Evolutionary conservation across 1,140 invertebrate species (phyloP).

Genomic region (Drosophila varians): DNA sequence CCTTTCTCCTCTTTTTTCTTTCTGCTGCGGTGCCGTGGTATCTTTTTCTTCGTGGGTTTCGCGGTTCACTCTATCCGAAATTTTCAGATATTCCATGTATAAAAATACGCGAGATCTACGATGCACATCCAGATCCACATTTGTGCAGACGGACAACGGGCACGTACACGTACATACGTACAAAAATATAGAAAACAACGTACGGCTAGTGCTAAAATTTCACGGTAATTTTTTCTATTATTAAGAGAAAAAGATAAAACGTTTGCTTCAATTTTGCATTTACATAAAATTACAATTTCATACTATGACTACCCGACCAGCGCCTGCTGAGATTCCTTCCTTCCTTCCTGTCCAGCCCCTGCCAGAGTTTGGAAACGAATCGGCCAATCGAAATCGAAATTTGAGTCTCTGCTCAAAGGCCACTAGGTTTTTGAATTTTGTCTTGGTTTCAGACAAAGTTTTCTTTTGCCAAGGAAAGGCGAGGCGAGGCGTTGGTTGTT

Average conservation of each 20-base stretch:
- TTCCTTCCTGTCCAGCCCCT: conserved; percentile 9
- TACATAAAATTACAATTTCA: conserved; percentile 57
- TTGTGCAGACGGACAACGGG: conserved; percentile 60
- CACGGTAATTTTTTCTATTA: conserved; percentile 79
- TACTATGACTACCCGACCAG: conserved; percentile 51
- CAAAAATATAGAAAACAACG: conserved; percentile 68
- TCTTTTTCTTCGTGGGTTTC: conserved; percentile 8
- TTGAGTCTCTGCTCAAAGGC: background rate
- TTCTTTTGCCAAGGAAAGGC: conserved; percentile 12
- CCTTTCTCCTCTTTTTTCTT: conserved; percentile 1
- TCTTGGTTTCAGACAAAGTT: background rate
- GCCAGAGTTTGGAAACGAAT: background rate
- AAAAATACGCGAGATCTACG: conserved; percentile 57
- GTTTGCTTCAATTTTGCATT: conserved; percentile 71
- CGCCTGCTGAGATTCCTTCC: conserved; percentile 52
- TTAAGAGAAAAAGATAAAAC: conserved; percentile 62
- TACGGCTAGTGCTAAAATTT: conserved; percentile 73
- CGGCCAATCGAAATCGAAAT: background rate
- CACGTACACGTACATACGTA: conserved; percentile 66
- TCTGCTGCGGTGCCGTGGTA: conserved; percentile 9
- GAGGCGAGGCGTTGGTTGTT: conserved; percentile 74
- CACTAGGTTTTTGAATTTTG: background rate
- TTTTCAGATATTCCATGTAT: conserved; percentile 54
- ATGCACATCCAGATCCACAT: conserved; percentile 64
- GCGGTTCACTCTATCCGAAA: conserved; percentile 21